Percentiles rank a stretch among this genome's conserved stretches.
These are phyloP conservation scores for Perithous albicinctus DNA, from an alignment of 2,888 invertebrate species.

Conservation along the genomic window DNA sequence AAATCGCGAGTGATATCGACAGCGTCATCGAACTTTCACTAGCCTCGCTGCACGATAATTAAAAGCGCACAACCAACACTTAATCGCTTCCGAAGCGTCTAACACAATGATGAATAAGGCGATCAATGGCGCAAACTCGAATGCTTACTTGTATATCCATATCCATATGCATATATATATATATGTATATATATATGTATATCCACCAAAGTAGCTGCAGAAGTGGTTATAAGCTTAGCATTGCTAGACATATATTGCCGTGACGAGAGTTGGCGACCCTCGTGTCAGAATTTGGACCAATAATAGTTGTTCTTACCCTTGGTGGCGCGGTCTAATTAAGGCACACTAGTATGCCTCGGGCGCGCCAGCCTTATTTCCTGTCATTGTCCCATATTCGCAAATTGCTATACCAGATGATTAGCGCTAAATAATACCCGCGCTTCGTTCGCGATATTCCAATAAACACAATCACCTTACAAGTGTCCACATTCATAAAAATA, in stretches of 20 bases:
- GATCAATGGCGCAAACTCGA: background rate
- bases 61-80: background rate
- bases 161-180: no score
- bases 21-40: conserved; percentile 4
- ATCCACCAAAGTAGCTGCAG: background rate
- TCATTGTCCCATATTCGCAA: conserved; percentile 71
- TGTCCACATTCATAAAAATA: background rate
- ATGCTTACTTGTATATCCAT: no score
- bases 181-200: background rate
- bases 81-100: background rate
- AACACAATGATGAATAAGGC: conserved; percentile 1
- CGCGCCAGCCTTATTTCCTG: conserved; percentile 68
- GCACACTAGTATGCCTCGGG: conserved; percentile 66
- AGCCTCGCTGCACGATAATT: background rate
- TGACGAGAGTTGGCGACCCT: conserved; percentile 63
- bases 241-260: conserved; percentile 12
- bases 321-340: conserved; percentile 77
- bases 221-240: background rate
- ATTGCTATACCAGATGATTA: conserved; percentile 49
- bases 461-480: conserved; percentile 5
- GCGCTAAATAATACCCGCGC: conserved; percentile 42
- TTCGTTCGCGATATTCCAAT: conserved; percentile 15
- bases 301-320: conserved; percentile 74
- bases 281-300: conserved; percentile 64
- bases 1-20: background rate